phyloP scores from a whole-genome alignment of 2,797 vertebrate species.

The Gouania willdenowi region DNA sequence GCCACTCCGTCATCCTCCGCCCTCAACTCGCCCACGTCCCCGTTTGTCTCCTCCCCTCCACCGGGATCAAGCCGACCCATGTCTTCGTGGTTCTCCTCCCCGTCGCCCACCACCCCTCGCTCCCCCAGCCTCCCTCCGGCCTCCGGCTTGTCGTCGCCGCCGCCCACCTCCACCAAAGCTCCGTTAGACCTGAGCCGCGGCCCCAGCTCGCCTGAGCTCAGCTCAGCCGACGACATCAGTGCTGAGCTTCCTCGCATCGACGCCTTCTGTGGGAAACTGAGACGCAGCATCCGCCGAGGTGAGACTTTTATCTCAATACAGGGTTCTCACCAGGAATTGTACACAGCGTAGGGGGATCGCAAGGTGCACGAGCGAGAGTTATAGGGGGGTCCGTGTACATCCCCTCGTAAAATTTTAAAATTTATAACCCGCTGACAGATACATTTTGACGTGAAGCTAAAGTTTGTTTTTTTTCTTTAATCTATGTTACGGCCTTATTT shows the following conservation, averaged over 20 bases:
- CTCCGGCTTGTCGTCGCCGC: conserved; percentile 70
- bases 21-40: conserved; percentile 82
- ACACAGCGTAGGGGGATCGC: no score
- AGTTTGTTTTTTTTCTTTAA: no score
- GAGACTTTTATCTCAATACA: no score
- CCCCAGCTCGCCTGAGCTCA: conserved; percentile 81
- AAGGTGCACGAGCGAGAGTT: no score
- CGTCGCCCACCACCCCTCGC: conserved; percentile 79
- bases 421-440: no score
- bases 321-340: no score
- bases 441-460: no score
- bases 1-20: conserved; percentile 75
- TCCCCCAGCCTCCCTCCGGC: conserved; percentile 66
- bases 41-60: conserved; percentile 73
- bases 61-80: conserved; percentile 62
- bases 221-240: conserved; percentile 71
- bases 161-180: conserved; percentile 73
- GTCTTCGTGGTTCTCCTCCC: conserved; percentile 73
- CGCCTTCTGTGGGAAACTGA: conserved; percentile 86
- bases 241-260: conserved; percentile 83
- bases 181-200: conserved; percentile 81
- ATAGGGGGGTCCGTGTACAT: no score
- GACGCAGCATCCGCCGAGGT: conserved; percentile 88
- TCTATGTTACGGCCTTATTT: no score
- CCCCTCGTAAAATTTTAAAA: no score